phyloP scores from a whole-genome alignment of 2,888 invertebrate species.

The Drosophila rubida region DNA sequence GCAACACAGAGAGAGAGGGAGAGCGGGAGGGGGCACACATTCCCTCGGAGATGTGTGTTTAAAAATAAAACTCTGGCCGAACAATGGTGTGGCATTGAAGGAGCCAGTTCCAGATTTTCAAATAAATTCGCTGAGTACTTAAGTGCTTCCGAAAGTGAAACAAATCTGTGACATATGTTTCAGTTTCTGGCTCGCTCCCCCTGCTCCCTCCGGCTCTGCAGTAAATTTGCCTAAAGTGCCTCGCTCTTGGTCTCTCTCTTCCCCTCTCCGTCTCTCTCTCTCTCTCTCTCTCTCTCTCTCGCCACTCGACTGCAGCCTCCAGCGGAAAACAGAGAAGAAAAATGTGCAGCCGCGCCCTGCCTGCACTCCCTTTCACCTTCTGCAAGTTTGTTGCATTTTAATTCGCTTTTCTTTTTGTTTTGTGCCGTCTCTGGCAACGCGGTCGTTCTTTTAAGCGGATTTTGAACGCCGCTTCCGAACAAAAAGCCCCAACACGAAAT shows the following conservation, averaged over 20 bases:
- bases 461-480: slow-evolving; percentile 61
- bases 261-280: slow-evolving; percentile 32
- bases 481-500: slow-evolving; percentile 45
- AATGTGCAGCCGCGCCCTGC: slow-evolving; percentile 42
- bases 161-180: slow-evolving; percentile 84
- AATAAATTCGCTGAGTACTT: slow-evolving; percentile 83
- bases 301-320: slow-evolving; percentile 36
- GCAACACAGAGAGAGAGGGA: neutral
- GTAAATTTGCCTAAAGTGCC: slow-evolving; percentile 74
- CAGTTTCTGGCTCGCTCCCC: slow-evolving; percentile 43
- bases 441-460: slow-evolving; percentile 75
- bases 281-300: slow-evolving; percentile 30
- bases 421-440: slow-evolving; percentile 35
- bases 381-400: slow-evolving; percentile 66
- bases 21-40: slow-evolving; percentile 4
- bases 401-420: slow-evolving; percentile 55
- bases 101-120: slow-evolving; percentile 50
- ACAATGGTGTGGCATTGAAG: slow-evolving; percentile 64
- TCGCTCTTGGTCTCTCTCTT: slow-evolving; percentile 32
- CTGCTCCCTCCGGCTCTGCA: neutral
- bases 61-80: slow-evolving; percentile 70
- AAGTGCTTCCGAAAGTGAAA: slow-evolving; percentile 83
- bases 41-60: slow-evolving; percentile 54
- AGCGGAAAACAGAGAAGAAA: slow-evolving; percentile 61
- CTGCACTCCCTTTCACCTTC: neutral